Base-by-base conservation (phyloP, 2,797 vertebrate genomes). In the Podarcis siculus region DNA sequence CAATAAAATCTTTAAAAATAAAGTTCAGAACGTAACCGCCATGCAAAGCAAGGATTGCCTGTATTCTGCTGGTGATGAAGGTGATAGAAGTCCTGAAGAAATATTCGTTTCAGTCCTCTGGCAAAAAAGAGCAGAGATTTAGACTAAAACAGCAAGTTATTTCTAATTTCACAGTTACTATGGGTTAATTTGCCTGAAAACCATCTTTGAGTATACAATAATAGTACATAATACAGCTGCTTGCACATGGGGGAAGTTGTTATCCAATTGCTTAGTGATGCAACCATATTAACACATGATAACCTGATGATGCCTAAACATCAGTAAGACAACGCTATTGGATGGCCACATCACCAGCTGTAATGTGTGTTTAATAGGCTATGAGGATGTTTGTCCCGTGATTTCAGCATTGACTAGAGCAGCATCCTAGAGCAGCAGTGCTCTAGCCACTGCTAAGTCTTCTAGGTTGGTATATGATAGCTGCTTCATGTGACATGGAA, bases 121-220 rank as follows among this genome's bases (percentile, higher is more conserved):
- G 83, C 79, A 82, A 88, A 87, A 91, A 93, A 90, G 80, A 71
- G 81, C 79, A 87, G 45, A 27, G 83, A 49, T 82, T 85, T 86
- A 86, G 19, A 42, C 23, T 17, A 10, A 85, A 89, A 66, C 3
- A 17, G 55, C 71, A 69, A 37, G 9, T n/a, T 2, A n/a, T 49
- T 25, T 37, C 64, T 69, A 12, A 55, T 8, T n/a, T 39, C 10
- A 35, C 42, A 71, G 8, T 12, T 42, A 3, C 37, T 30, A 30
- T 76, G 23, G 32, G 17, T 23, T 17, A 12, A 25, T 61, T 19
- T 61, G 23, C 21, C 35, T 37, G 83, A 27, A 72, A 75, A 37
- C 27, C 17, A 13, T 10, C 39, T 6, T 71, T n/a, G 66, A 8
- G 49, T 55, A 4, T 45, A 5, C 67, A 73, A 8, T 85, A 7